phyloP scores from a whole-genome alignment of 1,140 invertebrate species.

The Meteorus sp. region DNA sequence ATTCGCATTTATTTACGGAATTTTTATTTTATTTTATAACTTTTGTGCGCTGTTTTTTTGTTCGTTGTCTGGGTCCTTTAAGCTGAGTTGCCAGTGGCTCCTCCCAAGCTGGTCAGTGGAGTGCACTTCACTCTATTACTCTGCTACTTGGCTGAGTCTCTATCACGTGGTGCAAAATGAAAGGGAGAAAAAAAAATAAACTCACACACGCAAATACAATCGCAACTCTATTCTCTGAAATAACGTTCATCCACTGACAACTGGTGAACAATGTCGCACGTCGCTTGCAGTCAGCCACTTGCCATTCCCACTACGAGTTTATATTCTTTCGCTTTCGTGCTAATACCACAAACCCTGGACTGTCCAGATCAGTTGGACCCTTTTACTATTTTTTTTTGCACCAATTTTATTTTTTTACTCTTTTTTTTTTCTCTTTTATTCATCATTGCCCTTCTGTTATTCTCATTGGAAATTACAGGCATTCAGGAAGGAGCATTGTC shows the following conservation, averaged over 20 bases:
- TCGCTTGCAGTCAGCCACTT: too few species aligned
- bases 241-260: background rate
- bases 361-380: background rate
- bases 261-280: constrained; percentile 3
- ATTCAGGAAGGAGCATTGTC: background rate
- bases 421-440: constrained; percentile 28
- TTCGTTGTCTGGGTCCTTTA: too few species aligned
- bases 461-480: background rate
- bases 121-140: too few species aligned
- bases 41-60: too few species aligned
- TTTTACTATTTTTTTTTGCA: constrained; percentile 9
- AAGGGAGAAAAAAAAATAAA: too few species aligned
- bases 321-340: background rate
- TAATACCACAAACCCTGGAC: background rate
- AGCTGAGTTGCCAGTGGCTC: too few species aligned
- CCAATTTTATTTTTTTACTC: constrained; percentile 14
- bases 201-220: too few species aligned
- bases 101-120: too few species aligned
- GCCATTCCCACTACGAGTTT: background rate
- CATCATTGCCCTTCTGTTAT: background rate
- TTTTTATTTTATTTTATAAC: too few species aligned
- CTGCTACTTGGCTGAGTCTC: too few species aligned
- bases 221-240: constrained; percentile 10
- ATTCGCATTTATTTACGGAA: too few species aligned
- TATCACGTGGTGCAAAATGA: too few species aligned